A percentile compares a stretch with the other conserved stretches of the same genome.
These are phyloP conservation scores for Graptemys geographica DNA, from an alignment of 2,797 vertebrate genomes.

Conservation along the genomic window DNA sequence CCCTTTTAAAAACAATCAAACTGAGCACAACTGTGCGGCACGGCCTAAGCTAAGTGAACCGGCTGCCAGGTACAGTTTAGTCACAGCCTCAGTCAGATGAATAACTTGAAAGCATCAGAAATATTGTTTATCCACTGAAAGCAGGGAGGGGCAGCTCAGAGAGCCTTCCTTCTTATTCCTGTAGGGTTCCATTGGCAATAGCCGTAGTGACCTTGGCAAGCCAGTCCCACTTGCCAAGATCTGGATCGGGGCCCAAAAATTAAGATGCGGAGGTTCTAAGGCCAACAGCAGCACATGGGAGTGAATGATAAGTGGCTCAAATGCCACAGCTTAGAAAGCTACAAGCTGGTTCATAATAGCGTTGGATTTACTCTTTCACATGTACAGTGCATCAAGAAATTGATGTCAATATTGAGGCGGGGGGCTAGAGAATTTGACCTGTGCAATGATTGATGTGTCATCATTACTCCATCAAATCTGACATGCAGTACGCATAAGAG, in stretches of 20 bases:
- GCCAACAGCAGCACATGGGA: background rate
- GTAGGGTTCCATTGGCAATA: background rate
- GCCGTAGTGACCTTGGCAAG: conserved; percentile 13
- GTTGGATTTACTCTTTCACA: background rate
- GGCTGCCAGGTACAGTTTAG: background rate
- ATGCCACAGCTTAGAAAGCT: conserved; percentile 39
- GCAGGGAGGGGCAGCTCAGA: background rate
- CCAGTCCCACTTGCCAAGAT: background rate
- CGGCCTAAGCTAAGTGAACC: background rate
- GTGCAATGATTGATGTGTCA: conserved; percentile 14
- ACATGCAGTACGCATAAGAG: background rate
- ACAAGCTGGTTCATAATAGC: fast-evolving
- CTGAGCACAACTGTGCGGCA: background rate
- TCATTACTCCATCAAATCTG: background rate
- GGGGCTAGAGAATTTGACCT: background rate
- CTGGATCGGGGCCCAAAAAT: conserved; percentile 43
- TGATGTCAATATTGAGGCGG: conserved; percentile 2
- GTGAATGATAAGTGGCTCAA: background rate
- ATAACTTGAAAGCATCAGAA: conserved; percentile 3
- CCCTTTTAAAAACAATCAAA: fast-evolving
- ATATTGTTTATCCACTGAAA: background rate
- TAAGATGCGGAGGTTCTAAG: background rate
- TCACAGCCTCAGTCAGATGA: background rate
- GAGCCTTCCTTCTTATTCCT: background rate
- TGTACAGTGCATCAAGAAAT: background rate